Evolutionary conservation across 1,140 invertebrate species (phyloP).

Genomic region (Antheraea mylitta): DNA sequence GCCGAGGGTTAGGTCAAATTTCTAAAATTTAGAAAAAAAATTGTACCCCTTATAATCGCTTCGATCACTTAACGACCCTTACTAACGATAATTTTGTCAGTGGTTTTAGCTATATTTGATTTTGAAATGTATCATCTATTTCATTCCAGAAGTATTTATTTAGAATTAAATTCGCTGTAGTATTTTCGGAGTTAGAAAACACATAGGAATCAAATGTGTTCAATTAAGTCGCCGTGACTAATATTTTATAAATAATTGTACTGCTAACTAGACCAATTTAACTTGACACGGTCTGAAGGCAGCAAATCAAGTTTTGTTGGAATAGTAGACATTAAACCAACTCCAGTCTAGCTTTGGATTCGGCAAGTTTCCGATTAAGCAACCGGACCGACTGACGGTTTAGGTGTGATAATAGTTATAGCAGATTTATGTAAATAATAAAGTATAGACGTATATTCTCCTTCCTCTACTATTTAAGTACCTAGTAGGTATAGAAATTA

Average conservation of each 20-base stretch:
- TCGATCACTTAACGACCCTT: too few species aligned
- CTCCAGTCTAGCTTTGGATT: slow-evolving; percentile 58
- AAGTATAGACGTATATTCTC: too few species aligned
- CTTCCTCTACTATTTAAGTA: too few species aligned
- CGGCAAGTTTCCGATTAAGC: slow-evolving; percentile 56
- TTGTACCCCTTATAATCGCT: too few species aligned
- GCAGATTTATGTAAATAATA: slow-evolving; percentile 18
- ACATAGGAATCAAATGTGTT: neutral
- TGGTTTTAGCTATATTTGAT: neutral
- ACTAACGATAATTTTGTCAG: neutral
- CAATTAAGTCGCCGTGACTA: neutral
- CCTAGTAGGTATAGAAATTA: too few species aligned
- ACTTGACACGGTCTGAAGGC: slow-evolving; percentile 19
- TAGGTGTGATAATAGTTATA: neutral
- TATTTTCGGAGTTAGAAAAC: neutral
- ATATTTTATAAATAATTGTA: neutral
- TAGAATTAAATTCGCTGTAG: neutral
- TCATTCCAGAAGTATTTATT: too few species aligned
- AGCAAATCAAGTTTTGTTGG: slow-evolving; percentile 43
- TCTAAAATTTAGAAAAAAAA: too few species aligned
- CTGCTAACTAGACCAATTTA: slow-evolving; percentile 3
- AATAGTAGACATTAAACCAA: slow-evolving; percentile 58
- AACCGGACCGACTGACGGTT: slow-evolving; percentile 35
- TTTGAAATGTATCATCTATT: neutral
- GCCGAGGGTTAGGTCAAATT: too few species aligned